phyloP scores from a whole-genome alignment of 2,888 invertebrate species.

The Catocala fraxini region DNA sequence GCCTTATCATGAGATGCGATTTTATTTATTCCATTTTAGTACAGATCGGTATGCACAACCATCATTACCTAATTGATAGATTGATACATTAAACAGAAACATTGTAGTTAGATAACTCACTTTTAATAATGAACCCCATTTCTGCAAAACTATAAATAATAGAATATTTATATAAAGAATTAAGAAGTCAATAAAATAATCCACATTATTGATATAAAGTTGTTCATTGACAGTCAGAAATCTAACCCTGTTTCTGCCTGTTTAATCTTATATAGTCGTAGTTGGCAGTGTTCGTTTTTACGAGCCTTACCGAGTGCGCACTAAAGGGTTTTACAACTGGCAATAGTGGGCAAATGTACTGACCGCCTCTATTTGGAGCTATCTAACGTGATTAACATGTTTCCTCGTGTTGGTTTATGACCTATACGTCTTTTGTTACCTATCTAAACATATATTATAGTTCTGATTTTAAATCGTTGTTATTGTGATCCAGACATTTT shows the following conservation, averaged over 20 bases:
- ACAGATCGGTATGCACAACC: no score
- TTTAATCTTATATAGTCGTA: conserved; percentile 42
- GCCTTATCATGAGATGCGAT: no score
- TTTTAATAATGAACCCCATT: no score
- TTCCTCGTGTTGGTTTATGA: conserved; percentile 37
- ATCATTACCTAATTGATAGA: no score
- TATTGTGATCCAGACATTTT: background rate
- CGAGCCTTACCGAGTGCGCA: conserved; percentile 68
- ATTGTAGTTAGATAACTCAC: no score
- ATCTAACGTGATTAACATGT: conserved; percentile 53
- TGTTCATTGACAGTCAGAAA: conserved; percentile 24
- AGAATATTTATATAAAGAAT: background rate
- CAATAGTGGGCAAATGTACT: conserved; percentile 46
- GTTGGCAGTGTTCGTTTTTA: conserved; percentile 55
- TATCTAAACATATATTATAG: conserved; percentile 3
- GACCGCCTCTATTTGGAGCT: conserved; percentile 40
- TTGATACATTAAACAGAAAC: no score
- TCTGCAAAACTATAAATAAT: background rate
- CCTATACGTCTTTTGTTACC: conserved; percentile 31
- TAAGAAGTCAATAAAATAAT: background rate
- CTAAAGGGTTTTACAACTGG: conserved; percentile 68
- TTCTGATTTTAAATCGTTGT: background rate
- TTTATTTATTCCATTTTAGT: no score
- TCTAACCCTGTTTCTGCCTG: conserved; percentile 38
- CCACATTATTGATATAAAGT: conserved; percentile 6